These are phyloP conservation scores for Orchestes rusci DNA, from an alignment of 2,888 invertebrate genomes.

Conservation along the genomic window DNA sequence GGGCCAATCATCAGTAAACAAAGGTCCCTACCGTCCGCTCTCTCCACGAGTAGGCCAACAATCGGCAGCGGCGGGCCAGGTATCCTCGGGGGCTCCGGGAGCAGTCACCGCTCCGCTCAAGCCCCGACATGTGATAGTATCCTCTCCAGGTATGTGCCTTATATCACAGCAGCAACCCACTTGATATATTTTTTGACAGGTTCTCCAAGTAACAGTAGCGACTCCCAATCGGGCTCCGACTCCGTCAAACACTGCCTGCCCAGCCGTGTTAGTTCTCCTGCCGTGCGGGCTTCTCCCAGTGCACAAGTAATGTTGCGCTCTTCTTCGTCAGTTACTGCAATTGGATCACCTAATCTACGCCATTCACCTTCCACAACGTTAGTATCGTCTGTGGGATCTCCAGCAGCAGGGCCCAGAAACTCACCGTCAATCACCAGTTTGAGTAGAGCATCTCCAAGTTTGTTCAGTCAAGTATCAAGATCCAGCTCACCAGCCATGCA, in stretches of 20 bases:
- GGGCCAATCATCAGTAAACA: conserved; percentile 68
- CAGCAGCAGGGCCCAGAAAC: conserved; percentile 30
- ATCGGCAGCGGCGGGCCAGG: conserved; percentile 35
- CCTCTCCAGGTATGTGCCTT: conserved; percentile 63
- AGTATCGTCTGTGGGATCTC: conserved; percentile 25
- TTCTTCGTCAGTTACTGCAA: conserved; percentile 35
- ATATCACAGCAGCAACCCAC: too few species aligned
- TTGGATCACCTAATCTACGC: conserved; percentile 31
- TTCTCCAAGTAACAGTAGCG: conserved; percentile 79
- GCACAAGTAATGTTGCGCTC: conserved; percentile 42
- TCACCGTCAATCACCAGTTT: conserved; percentile 40
- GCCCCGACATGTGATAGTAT: conserved; percentile 54
- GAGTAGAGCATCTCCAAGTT: conserved; percentile 45
- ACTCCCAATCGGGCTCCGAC: conserved; percentile 73
- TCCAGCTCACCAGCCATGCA: conserved; percentile 44
- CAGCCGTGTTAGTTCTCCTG: conserved; percentile 43
- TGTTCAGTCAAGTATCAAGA: conserved; percentile 34
- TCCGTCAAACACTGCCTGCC: conserved; percentile 58
- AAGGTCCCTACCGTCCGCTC: conserved; percentile 64
- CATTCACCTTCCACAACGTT: conserved; percentile 31
- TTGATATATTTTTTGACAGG: too few species aligned
- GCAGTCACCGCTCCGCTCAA: conserved; percentile 36
- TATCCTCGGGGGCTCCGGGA: conserved; percentile 26
- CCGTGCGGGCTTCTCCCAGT: conserved; percentile 45
- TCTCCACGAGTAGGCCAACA: conserved; percentile 58